Evolutionary conservation across 2,113 vertebrate species (phyloP), one percentile per base, ranked within the genome.

Genomic region (Recurvirostra avosetta): DNA sequence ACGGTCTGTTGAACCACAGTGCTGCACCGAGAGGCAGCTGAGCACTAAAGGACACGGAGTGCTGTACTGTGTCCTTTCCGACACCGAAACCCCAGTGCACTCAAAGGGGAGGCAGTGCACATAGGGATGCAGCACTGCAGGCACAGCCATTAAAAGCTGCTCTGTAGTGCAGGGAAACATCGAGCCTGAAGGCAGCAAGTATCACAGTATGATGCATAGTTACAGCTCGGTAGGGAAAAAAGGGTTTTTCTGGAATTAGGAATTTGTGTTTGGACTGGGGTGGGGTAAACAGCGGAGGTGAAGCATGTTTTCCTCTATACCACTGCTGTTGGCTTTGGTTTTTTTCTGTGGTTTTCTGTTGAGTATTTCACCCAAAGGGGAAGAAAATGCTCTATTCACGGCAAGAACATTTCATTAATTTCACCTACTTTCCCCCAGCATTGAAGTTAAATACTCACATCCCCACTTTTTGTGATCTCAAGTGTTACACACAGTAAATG

Each of bases 41-140:
- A 55, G n/a, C n/a, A 11, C 38, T 15, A 5, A 7, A 34, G 49
- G 40, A 38, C 0, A 1, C 1, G 23, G 45, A 12, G 22, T 4
- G 19, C 88, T 1, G 34, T 7, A 49, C 70, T 0, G 0, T 3
- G 15, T 27, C 70, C 70, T 65, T 30, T 25, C 41, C 27, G 41
- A 20, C 34, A 36, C 26, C 1, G 3, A 53, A 58, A 41, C 6
- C 47, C 52, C 62, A 11, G 49, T 0, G 25, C 67, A 26, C 45
- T 19, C 40, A 27, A 8, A 38, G 20, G 23, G 30, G 20, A 75
- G 29, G 47, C 27, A 21, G 16, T 0, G 5, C 61, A 5, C 36
- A 26, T 41, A 13, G 32, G n/a, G 73, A 26, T 11, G 38, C 61
- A 29, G 26, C 5, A 36, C 87, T 74, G 52, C 18, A 58, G 76